Evolutionary conservation across 2,113 vertebrate species (phyloP).

Genomic region (Rhinopomastus cyanomelas): DNA sequence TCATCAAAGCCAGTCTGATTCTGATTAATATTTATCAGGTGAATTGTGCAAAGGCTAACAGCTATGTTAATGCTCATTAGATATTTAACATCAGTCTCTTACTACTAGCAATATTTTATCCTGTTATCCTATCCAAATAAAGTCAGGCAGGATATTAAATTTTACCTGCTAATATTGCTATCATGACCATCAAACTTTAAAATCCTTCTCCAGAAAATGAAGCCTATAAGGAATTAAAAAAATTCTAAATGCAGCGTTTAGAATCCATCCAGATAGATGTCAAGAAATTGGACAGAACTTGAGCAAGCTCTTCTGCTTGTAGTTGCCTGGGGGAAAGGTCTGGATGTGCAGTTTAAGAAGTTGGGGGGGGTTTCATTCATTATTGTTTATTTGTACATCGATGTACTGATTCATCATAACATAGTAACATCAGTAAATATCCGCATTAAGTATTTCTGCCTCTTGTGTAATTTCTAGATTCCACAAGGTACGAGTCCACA

Average conservation of each 20-base stretch:
- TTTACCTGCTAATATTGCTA: background rate
- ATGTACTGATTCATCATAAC: too few species aligned
- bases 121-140: background rate
- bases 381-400: background rate
- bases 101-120: background rate
- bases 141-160: background rate
- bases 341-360: background rate
- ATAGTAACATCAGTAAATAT: slow-evolving; percentile 1
- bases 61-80: background rate
- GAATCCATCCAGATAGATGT: slow-evolving; percentile 24
- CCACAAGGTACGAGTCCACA: slow-evolving; percentile 26
- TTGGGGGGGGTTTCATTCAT: background rate
- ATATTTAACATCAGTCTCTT: background rate
- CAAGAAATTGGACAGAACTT: slow-evolving; percentile 55
- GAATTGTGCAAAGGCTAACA: background rate
- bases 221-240: background rate
- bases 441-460: background rate
- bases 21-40: background rate
- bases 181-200: slow-evolving; percentile 28
- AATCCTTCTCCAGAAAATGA: background rate
- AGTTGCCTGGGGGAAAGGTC: background rate
- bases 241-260: slow-evolving; percentile 42
- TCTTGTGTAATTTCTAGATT: slow-evolving; percentile 32
- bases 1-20: background rate
- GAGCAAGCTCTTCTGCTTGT: slow-evolving; percentile 25